These are phyloP conservation scores for Lithophane socia DNA, from an alignment of 2,888 invertebrate genomes.

Conservation along the genomic window DNA sequence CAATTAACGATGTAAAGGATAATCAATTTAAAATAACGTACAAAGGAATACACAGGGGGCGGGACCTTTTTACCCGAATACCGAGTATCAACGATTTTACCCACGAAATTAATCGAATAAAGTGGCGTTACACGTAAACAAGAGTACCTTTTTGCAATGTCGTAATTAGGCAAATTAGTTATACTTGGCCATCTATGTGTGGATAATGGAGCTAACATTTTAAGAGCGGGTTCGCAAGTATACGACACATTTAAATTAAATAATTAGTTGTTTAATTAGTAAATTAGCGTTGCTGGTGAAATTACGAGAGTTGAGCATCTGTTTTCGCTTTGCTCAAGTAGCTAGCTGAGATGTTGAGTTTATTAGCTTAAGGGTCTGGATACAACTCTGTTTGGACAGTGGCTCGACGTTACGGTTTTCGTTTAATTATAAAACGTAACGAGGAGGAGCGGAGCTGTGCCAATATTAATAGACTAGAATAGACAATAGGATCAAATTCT, in stretches of 20 bases:
- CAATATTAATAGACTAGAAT: too few species aligned
- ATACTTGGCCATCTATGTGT: constrained; percentile 43
- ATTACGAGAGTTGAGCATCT: constrained; percentile 56
- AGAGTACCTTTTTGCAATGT: constrained; percentile 56
- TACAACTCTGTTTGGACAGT: constrained; percentile 3
- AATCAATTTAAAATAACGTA: constrained; percentile 54
- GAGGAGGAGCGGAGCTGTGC: too few species aligned
- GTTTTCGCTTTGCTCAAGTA: constrained; percentile 54
- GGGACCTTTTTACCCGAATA: constrained; percentile 23
- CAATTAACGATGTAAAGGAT: constrained; percentile 49
- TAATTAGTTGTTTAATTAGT: constrained; percentile 67
- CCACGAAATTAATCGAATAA: constrained; percentile 59
- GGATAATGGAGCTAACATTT: constrained; percentile 38
- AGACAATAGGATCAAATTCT: too few species aligned
- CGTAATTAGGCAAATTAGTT: constrained; percentile 62
- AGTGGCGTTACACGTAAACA: constrained; percentile 52
- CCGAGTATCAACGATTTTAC: constrained; percentile 50
- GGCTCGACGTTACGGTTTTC: not conserved
- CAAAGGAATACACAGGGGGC: constrained; percentile 41
- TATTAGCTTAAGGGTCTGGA: constrained; percentile 38
- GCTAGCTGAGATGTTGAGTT: constrained; percentile 21
- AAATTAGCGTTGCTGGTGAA: constrained; percentile 62
- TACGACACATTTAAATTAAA: constrained; percentile 65
- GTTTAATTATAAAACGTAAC: constrained; percentile 5
- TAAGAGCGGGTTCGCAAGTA: constrained; percentile 37